phyloP scores from a whole-genome alignment of 30 jellyfish, hydroid and myxozoan species.

The Nemopilema nomurai region DNA sequence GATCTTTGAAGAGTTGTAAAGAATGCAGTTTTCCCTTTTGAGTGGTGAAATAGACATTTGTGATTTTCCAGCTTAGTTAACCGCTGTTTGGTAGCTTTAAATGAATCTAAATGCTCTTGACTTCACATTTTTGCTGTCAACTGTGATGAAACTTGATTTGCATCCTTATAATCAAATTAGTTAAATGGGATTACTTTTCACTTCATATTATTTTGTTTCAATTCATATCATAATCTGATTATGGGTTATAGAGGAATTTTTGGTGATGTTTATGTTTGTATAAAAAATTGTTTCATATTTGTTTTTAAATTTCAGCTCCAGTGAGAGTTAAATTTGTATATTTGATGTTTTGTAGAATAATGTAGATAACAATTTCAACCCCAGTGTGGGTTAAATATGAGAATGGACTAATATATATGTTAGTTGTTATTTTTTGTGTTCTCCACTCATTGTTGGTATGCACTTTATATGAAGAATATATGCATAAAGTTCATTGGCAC shows the following conservation, averaged over 20 bases:
- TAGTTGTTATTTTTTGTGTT: not conserved
- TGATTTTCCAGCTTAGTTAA: not conserved
- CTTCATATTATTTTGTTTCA: too few relatives aligned
- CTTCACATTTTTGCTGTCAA: not conserved
- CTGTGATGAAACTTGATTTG: too few relatives aligned
- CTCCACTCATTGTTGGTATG: too few relatives aligned
- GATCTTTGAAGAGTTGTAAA: conserved; percentile 7
- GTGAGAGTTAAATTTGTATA: conserved; percentile 37
- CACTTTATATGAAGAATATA: too few relatives aligned
- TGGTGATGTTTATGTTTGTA: not conserved
- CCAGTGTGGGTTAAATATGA: conserved; percentile 51
- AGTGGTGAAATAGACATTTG: not conserved
- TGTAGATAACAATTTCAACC: conserved; percentile 18
- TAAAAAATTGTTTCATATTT: not conserved
- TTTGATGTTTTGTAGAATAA: not conserved
- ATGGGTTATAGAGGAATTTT: too few relatives aligned
- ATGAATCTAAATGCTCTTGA: not conserved
- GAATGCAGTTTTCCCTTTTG: not conserved
- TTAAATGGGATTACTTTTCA: too few relatives aligned
- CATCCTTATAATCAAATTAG: too few relatives aligned
- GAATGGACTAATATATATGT: not conserved
- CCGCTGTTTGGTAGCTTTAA: not conserved
- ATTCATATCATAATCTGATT: too few relatives aligned
- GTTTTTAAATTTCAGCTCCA: conserved; percentile 45
- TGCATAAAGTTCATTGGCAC: too few relatives aligned